Evolutionary conservation across 2,888 invertebrate genomes (phyloP).

Genomic region (Nemoura dubitans): DNA sequence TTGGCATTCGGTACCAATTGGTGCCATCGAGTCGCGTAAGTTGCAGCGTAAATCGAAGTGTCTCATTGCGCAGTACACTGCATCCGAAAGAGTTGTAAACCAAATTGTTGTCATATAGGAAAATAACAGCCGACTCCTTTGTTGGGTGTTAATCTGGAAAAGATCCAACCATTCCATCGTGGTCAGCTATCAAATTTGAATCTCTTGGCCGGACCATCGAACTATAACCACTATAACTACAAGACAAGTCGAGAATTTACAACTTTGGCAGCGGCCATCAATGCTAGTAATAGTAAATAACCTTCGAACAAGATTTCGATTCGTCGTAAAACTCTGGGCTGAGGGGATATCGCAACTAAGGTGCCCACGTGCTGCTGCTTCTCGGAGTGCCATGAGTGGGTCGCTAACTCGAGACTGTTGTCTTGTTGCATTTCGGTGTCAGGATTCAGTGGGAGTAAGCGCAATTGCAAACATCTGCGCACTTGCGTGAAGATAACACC

Average conservation of each 20-base stretch:
- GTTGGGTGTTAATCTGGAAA: neutral
- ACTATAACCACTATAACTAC: slow-evolving; percentile 14
- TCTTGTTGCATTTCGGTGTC: neutral
- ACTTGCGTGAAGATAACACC: neutral
- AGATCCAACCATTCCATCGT: slow-evolving; percentile 1
- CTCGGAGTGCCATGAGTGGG: slow-evolving; percentile 7
- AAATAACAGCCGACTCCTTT: neutral
- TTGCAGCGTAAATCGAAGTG: too few species aligned
- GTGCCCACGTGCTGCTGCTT: neutral
- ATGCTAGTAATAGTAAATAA: slow-evolving; percentile 20
- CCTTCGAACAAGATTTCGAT: slow-evolving; percentile 21
- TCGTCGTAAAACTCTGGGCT: slow-evolving; percentile 20
- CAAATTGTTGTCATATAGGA: too few species aligned
- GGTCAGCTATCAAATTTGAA: neutral
- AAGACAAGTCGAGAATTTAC: neutral
- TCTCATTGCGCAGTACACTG: too few species aligned
- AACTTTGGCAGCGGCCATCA: slow-evolving; percentile 8
- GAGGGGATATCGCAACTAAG: neutral
- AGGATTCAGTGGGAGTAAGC: neutral
- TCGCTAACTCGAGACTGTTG: slow-evolving; percentile 3
- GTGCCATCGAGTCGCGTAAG: too few species aligned
- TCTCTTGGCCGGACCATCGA: neutral
- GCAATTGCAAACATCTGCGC: neutral
- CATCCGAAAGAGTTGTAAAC: too few species aligned
- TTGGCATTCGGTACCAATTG: too few species aligned